Percentiles rank a stretch among this genome's conserved stretches.
Conservation (phyloP, 1,140 invertebrate genomes). For the Ylistrum balloti region DNA sequence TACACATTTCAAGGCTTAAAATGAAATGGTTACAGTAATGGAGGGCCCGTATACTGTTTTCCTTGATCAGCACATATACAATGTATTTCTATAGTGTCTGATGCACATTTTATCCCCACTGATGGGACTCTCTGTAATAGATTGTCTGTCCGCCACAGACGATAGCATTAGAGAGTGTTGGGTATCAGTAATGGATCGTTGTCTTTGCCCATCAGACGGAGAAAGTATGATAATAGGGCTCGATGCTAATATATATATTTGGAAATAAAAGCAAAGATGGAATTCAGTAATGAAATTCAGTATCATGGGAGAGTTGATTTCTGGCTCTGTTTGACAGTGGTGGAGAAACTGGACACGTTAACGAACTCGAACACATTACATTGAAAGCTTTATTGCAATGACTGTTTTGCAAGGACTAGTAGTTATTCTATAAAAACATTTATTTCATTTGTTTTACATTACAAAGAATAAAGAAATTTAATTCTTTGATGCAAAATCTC, state of each 20-base stretch:
- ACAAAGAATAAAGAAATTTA: no score
- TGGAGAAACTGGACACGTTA: no score
- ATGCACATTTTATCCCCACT: not conserved
- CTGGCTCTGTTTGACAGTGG: no score
- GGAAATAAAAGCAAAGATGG: not conserved
- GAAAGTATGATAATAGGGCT: not conserved
- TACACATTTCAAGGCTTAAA: no score
- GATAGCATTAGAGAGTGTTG: not conserved
- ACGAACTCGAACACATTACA: no score
- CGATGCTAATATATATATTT: not conserved
- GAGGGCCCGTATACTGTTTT: not conserved
- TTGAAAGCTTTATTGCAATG: no score
- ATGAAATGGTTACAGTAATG: no score
- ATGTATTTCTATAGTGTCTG: not conserved
- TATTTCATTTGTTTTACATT: no score
- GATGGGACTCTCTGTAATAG: not conserved
- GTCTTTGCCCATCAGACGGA: not conserved
- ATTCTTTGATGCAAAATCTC: no score
- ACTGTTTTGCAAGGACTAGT: no score
- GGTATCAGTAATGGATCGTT: not conserved
- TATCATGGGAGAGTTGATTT: not conserved
- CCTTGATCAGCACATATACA: not conserved
- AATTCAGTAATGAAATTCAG: not conserved
- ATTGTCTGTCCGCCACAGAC: constrained; percentile 18
- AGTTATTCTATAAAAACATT: no score